Evolutionary conservation across 2,797 vertebrate genomes (phyloP), one percentile per base, ranked within the genome.

Genomic region (Cephalopachus bancanus): DNA sequence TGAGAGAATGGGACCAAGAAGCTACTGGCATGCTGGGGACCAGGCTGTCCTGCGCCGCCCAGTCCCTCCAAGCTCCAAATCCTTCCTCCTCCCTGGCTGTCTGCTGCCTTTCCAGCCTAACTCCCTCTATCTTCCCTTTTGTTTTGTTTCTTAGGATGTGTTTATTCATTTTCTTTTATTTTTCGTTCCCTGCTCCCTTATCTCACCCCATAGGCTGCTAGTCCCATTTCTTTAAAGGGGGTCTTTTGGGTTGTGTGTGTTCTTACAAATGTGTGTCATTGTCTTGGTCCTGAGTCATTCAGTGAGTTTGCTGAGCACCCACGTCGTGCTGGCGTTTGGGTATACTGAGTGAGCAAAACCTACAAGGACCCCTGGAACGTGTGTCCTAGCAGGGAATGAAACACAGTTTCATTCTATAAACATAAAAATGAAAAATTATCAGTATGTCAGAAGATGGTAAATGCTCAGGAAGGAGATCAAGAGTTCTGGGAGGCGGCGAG

Each of bases 361-460:
- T 53, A 81, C 64, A 44, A 49, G 80, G 72, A 71, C 14, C 26
- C 7, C 67, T 75, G 51, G 71, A 28, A 44, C 19, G 14, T 72
- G 30, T 53, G 37, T 69, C 28, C 67, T 88, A 74, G 51, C 16
- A 44, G 37, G n/a, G 51, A 19, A 24, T 67, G 69, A 57, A 85
- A 90, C 55, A 62, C 12, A 37, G 55, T 83, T 37, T 37, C 65
- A 83, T 78, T 37, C 28, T 74, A 26, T 59, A 83, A 75, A 5
- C 8, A 71, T n/a, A 81, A 93, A 96, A 79, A 20, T 10, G 7
- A 59, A 85, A 88, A 84, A 51, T 89, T 44, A 88, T 93, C 59
- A 67, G 37, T 60, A 30, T 69, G 15, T 74, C 74, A 60, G 72
- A 81, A 88, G 53, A 33, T 49, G 57, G 15, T 60, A 87, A 71